phyloP scores from a whole-genome alignment of 2,113 vertebrate species.

The Damaliscus lunatus region DNA sequence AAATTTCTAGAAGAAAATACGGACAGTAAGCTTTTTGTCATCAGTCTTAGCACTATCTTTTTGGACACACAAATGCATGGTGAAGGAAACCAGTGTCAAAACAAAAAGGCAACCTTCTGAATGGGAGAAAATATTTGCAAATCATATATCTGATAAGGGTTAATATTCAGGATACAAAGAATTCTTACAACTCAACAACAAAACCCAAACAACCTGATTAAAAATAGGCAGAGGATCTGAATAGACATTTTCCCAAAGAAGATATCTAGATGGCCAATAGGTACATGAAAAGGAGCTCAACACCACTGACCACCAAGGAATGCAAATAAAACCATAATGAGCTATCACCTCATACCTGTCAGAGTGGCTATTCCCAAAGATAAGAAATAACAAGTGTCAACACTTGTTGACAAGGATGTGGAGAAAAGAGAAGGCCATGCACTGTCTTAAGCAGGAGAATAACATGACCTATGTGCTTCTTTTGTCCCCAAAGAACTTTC shows the following conservation, averaged over 20 bases:
- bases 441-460: background rate
- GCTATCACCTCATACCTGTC: background rate
- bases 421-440: background rate
- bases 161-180: background rate
- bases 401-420: background rate
- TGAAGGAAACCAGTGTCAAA: background rate
- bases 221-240: background rate
- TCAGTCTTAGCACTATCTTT: background rate
- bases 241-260: background rate
- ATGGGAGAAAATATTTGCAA: background rate
- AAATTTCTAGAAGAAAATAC: background rate
- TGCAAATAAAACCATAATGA: background rate
- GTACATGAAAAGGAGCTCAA: background rate
- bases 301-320: too few relatives aligned
- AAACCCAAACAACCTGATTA: background rate
- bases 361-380: background rate
- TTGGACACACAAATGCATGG: background rate
- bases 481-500: background rate
- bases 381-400: background rate
- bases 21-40: background rate
- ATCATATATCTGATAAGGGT: background rate
- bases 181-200: background rate
- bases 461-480: background rate
- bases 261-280: background rate
- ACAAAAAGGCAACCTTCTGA: background rate